Conservation (phyloP, 2,113 vertebrate species). For the Emydocephalus ijimae region DNA sequence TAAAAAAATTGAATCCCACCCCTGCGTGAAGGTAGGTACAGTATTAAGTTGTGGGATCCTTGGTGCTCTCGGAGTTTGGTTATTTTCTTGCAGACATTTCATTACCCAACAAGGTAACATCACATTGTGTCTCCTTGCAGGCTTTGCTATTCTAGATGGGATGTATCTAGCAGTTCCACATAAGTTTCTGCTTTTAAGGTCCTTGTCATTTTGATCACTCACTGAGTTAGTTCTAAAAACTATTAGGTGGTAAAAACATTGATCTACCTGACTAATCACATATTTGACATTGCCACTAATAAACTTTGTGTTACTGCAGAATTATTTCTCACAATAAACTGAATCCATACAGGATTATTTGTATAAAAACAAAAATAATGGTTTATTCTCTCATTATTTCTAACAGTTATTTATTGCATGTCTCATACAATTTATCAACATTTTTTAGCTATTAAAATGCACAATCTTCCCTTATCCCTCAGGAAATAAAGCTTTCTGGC, state of each 20-base stretch:
- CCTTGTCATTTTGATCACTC: background rate
- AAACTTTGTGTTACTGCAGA: background rate
- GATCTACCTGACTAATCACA: background rate
- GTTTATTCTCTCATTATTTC: background rate
- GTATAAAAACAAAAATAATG: background rate
- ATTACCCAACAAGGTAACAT: background rate
- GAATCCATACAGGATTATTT: background rate
- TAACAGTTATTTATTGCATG: background rate
- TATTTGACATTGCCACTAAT: background rate
- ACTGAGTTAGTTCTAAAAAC: background rate
- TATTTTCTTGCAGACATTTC: too few species aligned
- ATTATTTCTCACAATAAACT: background rate
- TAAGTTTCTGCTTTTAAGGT: background rate
- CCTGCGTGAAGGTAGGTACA: background rate
- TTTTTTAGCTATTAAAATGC: background rate
- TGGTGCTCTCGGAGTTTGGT: background rate
- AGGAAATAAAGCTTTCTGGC: background rate
- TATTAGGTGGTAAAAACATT: background rate
- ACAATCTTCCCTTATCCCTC: background rate
- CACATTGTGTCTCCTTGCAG: background rate
- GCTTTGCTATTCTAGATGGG: background rate
- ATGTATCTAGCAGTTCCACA: background rate
- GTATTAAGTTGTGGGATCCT: background rate
- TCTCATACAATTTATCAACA: background rate
- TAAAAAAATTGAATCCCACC: too few species aligned